Evolutionary conservation across 2,888 invertebrate genomes (phyloP), one percentile per base, ranked within the genome.

Genomic region (Phorcus lineatus): DNA sequence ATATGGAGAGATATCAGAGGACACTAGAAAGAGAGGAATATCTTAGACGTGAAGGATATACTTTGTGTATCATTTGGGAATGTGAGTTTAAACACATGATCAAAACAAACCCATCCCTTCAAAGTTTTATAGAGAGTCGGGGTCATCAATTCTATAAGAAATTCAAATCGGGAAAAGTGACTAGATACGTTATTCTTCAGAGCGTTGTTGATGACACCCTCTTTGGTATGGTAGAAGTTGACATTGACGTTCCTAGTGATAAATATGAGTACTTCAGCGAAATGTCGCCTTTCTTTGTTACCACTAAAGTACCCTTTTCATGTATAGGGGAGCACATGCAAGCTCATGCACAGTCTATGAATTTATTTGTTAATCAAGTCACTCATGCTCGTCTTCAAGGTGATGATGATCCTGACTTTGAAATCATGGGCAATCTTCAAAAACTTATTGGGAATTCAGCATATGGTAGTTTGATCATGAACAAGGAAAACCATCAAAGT

Each of bases 191-290:
- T 19, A 70, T 70, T 70, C 31, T 70, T 19, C 19, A 70, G 16
- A 13, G 28, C 17, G 70, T 70, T 17, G 11, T 31, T n/a, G 36
- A 70, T 40, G 70, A 31, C 2, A 70, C 17, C 36, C n/a, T 70
- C 19, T 70, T 70, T 31, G 70, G 70, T 16, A 70, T 70, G 70
- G 70, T 70, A 19, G 70, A 70, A 70, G 70, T 70, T 19, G 70
- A 70, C 36, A 70, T 70, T 17, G 16, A 70, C 4, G 70, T 70
- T 19, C 70, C 70, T 13, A 40, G 3, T 31, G 70, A 70, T 13
- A 19, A 28, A 31, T 70, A 70, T 40, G 70, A 70, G 31, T 36
- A 70, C 36, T 70, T 70, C n/a, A 17, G 28, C 0, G 70, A 70
- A 40, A 70, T 70, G 70, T 40, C 36, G 3, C 70, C 70, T 19